Base-by-base conservation (phyloP, 2,113 vertebrate species). In the Pteruthius melanotis region DNA sequence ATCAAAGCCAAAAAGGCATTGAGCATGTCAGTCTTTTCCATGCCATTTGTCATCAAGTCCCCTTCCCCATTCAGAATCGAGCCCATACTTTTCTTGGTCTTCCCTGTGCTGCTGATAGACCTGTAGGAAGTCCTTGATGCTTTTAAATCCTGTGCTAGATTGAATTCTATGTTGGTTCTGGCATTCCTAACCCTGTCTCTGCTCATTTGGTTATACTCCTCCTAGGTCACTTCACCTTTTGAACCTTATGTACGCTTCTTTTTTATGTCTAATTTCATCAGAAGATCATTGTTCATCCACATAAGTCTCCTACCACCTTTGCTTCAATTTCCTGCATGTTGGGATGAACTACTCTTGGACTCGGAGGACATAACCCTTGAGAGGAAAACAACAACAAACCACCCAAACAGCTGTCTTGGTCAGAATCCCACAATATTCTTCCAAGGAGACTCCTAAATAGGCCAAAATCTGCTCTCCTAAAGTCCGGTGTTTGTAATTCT, bases 291-390 rank as follows among this genome's bases (percentile, higher is more conserved):
- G 56, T 33, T 76, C 28, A 75, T 35, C 40, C 15, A 44, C 5
- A 3, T 9, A 75, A 54, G 10, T 11, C 22, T 89, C 40, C 61
- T 50, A 54, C 23, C 10, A 31, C 11, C 15, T 77, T 56, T 76
- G 52, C 40, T 71, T 56, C 28, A 59, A 30, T 52, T 60, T 66
- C 27, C n/a, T 61, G 15, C 2, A 6, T 26, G 7, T 63, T 75
- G n/a, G 3, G 31, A 74, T 69, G 45, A 66, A 49, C 24, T 15
- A 24, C 17, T 69, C 11, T 44, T 39, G 24, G 33, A 39, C 27
- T 68, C 39, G 2, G 23, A 64, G 15, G 6, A 39, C 1, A 1
- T 0, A 11, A 44, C 20, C 5, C 13, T 63, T 39, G 11, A 64
- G n/a, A 74, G 39, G 15, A 53, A 74, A 81, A 89, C 10, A 60